Evolutionary conservation across 2,888 invertebrate species (phyloP), one percentile per base, ranked within the genome.

Genomic region (Clostera curtula): DNA sequence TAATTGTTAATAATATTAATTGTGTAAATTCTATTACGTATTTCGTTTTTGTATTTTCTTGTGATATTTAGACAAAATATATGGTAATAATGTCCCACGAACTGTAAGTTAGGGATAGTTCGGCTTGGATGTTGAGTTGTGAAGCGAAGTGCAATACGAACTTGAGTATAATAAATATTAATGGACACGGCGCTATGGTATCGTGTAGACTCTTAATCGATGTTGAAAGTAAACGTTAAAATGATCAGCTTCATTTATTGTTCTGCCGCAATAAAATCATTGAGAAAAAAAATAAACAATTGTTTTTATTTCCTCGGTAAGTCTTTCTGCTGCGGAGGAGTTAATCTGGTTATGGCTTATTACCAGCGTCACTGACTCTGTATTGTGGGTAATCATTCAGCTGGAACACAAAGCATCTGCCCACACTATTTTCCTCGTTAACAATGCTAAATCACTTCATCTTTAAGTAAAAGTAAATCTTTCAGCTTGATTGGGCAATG

Each of bases 141-240:
- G 69, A 70, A 67, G 70, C 68, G 57, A 66, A 72, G 82, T 83
- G 82, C 82, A 83, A 82, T 82, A 83, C 60, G 58, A 72, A 73
- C 68, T 69, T 50, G 64, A 64, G 69, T 77, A 69, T 74, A 71
- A 68, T 73, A 71, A 75, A 74, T 74, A 71, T 74, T 71, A 71
- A 73, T 75, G 66, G 66, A 67, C 59, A 64, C 46, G 64, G 59
- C 53, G 68, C 66, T 64, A 64, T 70, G 62, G 53, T 74, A 70
- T 72, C 75, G 77, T 74, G 80, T 80, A 80, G 72, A 75, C 68
- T 75, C 69, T 70, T 82, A 83, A 80, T 84, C 67, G 80, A 82
- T 84, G 84, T 85, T 84, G 83, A 84, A 80, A 84, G 76, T 84
- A 80, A 82, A 73, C 77, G 83, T 84, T 82, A 73, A 74, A 56